Conservation (phyloP, 2,113 vertebrate species). For the Ictalurus punctatus region DNA sequence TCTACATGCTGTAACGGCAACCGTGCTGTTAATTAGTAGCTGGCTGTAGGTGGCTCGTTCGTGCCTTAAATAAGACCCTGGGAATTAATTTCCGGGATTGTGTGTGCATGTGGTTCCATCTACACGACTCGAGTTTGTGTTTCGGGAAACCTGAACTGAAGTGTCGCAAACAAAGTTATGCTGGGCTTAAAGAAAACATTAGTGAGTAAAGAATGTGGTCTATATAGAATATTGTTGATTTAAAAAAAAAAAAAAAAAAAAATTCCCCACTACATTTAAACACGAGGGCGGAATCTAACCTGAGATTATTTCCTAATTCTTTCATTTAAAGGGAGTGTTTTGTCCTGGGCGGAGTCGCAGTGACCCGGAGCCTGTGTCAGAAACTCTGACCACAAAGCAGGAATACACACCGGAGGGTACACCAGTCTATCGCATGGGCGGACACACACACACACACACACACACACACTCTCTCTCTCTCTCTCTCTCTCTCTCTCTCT, state of each 20-base stretch:
- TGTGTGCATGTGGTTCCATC: background rate
- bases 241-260: too few species aligned
- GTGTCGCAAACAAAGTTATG: background rate
- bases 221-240: background rate
- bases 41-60: slow-evolving; percentile 7
- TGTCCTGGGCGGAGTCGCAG: background rate
- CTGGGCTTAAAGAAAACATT: background rate
- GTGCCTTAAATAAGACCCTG: slow-evolving; percentile 19
- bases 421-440: background rate
- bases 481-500: too few species aligned
- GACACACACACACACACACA: too few species aligned
- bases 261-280: background rate
- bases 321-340: background rate
- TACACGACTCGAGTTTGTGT: background rate
- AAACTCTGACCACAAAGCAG: background rate
- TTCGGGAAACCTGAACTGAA: background rate
- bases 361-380: background rate
- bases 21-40: background rate
- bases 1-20: background rate
- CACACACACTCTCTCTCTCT: too few species aligned
- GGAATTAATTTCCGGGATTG: slow-evolving; percentile 10
- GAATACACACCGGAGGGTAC: background rate
- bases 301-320: background rate
- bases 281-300: background rate
- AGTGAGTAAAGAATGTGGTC: background rate